Conservation (phyloP, 2,888 invertebrate species). For the Caenorhabditis sp. region DNA sequence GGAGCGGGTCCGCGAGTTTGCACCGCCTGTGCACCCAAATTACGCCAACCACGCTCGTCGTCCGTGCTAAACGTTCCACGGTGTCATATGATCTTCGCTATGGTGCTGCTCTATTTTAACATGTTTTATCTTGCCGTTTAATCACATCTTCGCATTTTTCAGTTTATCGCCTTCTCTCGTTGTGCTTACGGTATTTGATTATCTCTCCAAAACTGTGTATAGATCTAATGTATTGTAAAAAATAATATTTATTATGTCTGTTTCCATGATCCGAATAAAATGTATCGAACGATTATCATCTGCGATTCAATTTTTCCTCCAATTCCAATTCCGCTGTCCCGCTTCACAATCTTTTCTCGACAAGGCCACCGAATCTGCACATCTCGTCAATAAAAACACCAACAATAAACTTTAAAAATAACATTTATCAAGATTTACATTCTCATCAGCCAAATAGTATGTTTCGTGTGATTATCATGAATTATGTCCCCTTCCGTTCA, state of each 20-base stretch:
- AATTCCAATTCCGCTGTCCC: no score
- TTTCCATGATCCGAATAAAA: neutral
- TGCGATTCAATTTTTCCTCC: neutral
- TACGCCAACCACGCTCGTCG: slow-evolving; percentile 49
- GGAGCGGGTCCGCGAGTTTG: slow-evolving; percentile 97
- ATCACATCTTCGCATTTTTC: slow-evolving; percentile 31
- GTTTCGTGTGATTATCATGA: no score
- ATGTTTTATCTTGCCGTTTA: slow-evolving; percentile 27
- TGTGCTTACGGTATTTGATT: slow-evolving; percentile 28
- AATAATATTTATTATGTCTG: slow-evolving; percentile 8
- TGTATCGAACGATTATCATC: neutral
- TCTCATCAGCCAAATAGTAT: no score
- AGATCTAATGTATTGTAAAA: slow-evolving; percentile 12
- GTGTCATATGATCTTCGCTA: neutral
- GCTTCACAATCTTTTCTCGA: no score
- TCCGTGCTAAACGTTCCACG: slow-evolving; percentile 22
- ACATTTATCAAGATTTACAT: no score
- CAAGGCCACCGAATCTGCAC: no score
- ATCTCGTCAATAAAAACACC: no score
- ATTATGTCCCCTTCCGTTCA: neutral
- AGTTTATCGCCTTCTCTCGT: slow-evolving; percentile 13
- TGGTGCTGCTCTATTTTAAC: slow-evolving; percentile 36
- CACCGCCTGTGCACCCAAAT: slow-evolving; percentile 91
- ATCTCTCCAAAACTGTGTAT: slow-evolving; percentile 13
- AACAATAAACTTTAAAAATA: no score